Base-by-base conservation (phyloP, 2,797 vertebrate species). In the Scarus forsteni region DNA sequence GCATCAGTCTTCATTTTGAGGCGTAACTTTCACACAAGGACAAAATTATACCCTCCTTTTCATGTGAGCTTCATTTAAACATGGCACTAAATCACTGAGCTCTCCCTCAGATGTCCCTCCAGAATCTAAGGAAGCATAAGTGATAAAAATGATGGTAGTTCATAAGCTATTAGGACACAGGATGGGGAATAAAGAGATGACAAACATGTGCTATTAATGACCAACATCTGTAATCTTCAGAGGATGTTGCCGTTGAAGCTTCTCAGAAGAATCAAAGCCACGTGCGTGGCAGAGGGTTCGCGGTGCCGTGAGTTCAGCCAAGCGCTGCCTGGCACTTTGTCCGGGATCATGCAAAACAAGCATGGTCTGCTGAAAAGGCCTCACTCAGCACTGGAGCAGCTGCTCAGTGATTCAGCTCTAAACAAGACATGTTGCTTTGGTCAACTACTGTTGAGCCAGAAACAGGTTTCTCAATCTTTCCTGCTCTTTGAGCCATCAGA, bases 191-290 rank as follows among this genome's bases (percentile, higher is more conserved):
- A 73, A 63, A 53, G 65, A 66, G 73, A 85, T 71, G 90, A 89
- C 88, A 85, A 88, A 84, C 89, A 90, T 79, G 68, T 91, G 90
- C 81, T 80, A 80, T 85, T 90, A 92, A 91, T 89, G 89, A 85
- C 76, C 77, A 83, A 79, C 91, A 90, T 87, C 66, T 93, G 89
- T 62, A 10, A 59, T 27, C 80, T 86, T 76, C 71, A 72, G 87
- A 85, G 77, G 86, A 89, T 80, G 80, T 83, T 80, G 60, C 87
- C 85, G 46, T 84, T 89, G 69, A 70, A 65, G 80, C 62, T 73
- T 70, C 46, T 58, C 35, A 3, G 8, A 62, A 68, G 85, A 86
- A 86, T 87, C 81, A 77, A 76, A 87, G 86, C 85, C 90, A 90
- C 86, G 34, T 83, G 85, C 44, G 73, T 66, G 81, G 80, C 81